phyloP scores from a whole-genome alignment of 2,113 vertebrate genomes.

The Sprattus sprattus region DNA sequence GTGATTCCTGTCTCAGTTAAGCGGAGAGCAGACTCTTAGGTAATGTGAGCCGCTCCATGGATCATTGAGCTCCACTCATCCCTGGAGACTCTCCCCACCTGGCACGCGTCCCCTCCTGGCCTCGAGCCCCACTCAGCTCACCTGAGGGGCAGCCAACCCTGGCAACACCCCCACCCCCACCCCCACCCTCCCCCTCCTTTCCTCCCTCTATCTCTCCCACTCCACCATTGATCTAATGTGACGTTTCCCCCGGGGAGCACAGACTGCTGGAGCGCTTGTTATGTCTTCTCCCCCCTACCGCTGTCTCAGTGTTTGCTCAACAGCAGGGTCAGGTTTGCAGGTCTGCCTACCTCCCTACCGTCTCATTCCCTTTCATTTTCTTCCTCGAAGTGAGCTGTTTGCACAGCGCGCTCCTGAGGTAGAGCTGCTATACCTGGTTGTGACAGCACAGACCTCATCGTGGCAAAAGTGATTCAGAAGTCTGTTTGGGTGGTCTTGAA shows the following conservation, averaged over 20 bases:
- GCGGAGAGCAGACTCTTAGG: conserved; percentile 12
- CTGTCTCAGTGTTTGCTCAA: neutral
- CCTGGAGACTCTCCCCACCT: conserved; percentile 74
- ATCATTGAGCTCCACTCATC: conserved; percentile 74
- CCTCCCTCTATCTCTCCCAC: conserved; percentile 55
- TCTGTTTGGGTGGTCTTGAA: conserved; percentile 2
- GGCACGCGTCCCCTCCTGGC: conserved; percentile 68
- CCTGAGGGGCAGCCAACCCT: conserved; percentile 74
- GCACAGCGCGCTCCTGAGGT: neutral
- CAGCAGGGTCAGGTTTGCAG: neutral
- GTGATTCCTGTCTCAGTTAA: neutral
- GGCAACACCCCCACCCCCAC: neutral
- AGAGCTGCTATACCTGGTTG: neutral
- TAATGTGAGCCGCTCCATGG: conserved; percentile 60
- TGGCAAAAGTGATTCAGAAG: neutral
- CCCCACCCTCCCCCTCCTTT: neutral
- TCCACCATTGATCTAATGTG: conserved; percentile 63
- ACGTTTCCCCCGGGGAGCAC: conserved; percentile 77
- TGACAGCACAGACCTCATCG: neutral
- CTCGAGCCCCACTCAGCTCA: conserved; percentile 62
- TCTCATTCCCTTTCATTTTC: neutral
- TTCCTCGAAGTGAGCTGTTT: neutral
- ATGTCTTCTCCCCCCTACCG: conserved; percentile 66
- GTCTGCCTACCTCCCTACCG: neutral
- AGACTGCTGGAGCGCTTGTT: conserved; percentile 71